Conservation (phyloP, 23 tunicate species). For the Halocynthia aurantium region DNA sequence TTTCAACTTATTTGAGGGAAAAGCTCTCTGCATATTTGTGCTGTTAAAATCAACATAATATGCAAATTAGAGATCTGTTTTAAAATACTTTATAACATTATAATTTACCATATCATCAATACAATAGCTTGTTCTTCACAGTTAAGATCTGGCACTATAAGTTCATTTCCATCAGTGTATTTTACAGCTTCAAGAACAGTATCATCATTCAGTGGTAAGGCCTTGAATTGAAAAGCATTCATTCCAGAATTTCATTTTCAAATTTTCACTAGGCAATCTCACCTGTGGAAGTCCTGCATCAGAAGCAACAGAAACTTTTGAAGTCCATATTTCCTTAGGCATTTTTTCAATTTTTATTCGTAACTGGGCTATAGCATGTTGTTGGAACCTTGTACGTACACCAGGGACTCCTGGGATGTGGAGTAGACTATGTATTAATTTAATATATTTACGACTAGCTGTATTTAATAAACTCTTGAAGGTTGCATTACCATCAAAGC, state of each 20-base stretch:
- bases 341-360: conserved; percentile 31
- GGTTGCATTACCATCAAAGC: conserved; percentile 57
- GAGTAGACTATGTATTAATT: not conserved
- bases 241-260: not conserved
- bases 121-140: conserved; percentile 64
- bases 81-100: not conserved
- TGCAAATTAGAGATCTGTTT: not conserved
- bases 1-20: conserved; percentile 49
- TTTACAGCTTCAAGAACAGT: conserved; percentile 63
- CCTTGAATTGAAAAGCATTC: conserved; percentile 12
- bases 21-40: conserved; percentile 89
- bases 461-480: too few species aligned
- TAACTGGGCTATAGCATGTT: conserved; percentile 68
- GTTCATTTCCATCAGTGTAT: conserved; percentile 31
- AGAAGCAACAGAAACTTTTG: not conserved
- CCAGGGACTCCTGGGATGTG: conserved; percentile 64
- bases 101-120: conserved; percentile 49
- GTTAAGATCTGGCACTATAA: conserved; percentile 6
- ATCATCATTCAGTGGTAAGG: conserved; percentile 69
- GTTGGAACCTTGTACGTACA: conserved; percentile 83
- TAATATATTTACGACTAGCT: not conserved
- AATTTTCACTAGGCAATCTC: not conserved
- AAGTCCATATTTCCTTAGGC: too few species aligned
- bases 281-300: conserved; percentile 18
- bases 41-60: conserved; percentile 14